Conservation (phyloP, 2,888 invertebrate species). For the Polydesmus complanatus region DNA sequence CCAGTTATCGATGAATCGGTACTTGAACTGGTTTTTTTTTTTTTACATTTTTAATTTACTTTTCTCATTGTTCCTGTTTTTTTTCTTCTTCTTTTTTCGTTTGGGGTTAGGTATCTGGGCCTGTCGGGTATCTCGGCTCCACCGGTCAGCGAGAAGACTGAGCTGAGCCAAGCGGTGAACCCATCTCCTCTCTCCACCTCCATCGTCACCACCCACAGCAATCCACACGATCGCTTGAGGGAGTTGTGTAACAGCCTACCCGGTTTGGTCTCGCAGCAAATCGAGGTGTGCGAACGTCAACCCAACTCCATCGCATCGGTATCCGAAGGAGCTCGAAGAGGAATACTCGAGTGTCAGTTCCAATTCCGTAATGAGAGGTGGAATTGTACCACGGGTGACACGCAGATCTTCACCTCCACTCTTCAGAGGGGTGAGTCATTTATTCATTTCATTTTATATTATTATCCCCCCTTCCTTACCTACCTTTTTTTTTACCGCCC, state of each 20-base stretch:
- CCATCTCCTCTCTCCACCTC: not conserved
- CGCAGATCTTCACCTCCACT: conserved; percentile 38
- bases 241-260: conserved; percentile 29
- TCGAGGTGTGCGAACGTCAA: conserved; percentile 36
- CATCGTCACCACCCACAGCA: conserved; percentile 15
- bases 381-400: conserved; percentile 40
- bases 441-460: not conserved
- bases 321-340: conserved; percentile 39
- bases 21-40: too few relatives aligned
- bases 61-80: too few relatives aligned
- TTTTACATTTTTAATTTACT: too few relatives aligned
- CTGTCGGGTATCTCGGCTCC: conserved; percentile 28
- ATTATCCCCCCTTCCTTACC: not conserved
- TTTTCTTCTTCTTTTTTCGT: too few relatives aligned
- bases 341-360: conserved; percentile 41
- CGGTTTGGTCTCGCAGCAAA: conserved; percentile 32
- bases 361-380: conserved; percentile 43
- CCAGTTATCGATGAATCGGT: too few relatives aligned
- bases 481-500: not conserved
- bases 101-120: conserved; percentile 28
- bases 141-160: conserved; percentile 17
- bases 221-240: conserved; percentile 21
- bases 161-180: not conserved
- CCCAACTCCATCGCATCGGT: conserved; percentile 40
- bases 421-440: conserved; percentile 36